phyloP scores from a whole-genome alignment of 2,797 vertebrate genomes.

The Synanceia verrucosa region DNA sequence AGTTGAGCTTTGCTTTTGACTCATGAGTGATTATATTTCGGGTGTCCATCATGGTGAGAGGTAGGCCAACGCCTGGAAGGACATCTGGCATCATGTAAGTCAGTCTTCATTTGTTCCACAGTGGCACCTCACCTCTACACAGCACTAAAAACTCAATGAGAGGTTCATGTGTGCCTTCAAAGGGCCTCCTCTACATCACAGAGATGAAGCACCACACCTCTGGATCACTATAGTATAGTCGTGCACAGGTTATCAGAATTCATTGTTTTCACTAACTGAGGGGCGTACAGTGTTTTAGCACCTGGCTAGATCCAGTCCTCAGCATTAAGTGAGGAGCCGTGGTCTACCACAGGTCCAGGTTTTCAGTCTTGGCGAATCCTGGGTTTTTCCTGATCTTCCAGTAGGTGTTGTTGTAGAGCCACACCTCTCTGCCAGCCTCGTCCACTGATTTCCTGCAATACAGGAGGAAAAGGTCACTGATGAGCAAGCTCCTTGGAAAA shows the following conservation, averaged over 20 bases:
- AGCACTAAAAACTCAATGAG: neutral
- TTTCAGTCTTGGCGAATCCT: constrained; percentile 85
- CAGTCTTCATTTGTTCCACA: constrained; percentile 50
- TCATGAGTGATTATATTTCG: neutral
- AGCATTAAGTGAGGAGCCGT: constrained; percentile 13
- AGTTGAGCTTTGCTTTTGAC: neutral
- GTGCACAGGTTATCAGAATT: neutral
- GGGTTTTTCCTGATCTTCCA: constrained; percentile 89
- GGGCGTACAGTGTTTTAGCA: neutral
- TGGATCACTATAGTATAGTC: neutral
- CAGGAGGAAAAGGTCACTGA: neutral
- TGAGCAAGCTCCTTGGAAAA: neutral
- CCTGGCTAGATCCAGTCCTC: neutral
- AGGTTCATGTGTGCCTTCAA: constrained; percentile 54
- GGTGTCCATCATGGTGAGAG: constrained; percentile 3
- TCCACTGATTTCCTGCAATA: constrained; percentile 82
- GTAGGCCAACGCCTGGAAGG: constrained; percentile 12
- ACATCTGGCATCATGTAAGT: constrained; percentile 30
- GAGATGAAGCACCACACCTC: neutral
- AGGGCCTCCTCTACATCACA: neutral
- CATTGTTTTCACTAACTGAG: neutral
- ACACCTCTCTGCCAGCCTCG: constrained; percentile 84
- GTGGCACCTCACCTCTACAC: constrained; percentile 54
- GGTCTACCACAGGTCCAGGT: constrained; percentile 88
- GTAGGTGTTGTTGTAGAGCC: constrained; percentile 89